Base-by-base conservation (phyloP, 2,797 vertebrate genomes). In the Mormyrops boulengeri region DNA sequence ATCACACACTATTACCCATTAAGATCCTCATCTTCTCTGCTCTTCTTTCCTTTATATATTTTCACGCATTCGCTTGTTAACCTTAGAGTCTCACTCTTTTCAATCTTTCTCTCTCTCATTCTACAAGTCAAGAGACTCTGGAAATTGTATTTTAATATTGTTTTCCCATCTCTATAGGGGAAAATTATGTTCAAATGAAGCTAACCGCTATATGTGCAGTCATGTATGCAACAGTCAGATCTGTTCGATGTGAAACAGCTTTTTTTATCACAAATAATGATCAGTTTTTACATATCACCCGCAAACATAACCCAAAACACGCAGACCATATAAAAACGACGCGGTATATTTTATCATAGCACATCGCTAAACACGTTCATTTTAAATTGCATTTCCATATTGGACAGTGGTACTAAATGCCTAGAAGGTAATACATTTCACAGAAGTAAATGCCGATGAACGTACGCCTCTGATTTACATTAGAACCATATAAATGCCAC, bases 1-100 rank as follows among this genome's bases (percentile, higher is more conserved):
- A 89, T 93, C 90, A 50, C 93, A 95, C 93, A 94, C 93, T 92
- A 94, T 95, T 93, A 95, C 94, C 53, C 17, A 41, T 57, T 17
- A 92, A 87, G 88, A 92, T 89, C 92, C 90, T 91, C 91, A 93
- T 92, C 93, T 92, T 92, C 88, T 93, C 91, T 44, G 91, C 52
- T 38, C 87, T 88, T 34, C 89, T 87, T 88, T 47, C 53, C 85
- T 86, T 66, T 62, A 14, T 85, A 17, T 77, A 52, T 85, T 30
- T 86, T 34, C 91, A 80, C 89, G 53, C 73, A 38, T 86, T 87
- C 88, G 85, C 89, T 91, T 84, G 34, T 89, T 88, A 60, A 88
- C 62, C 8, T 44, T 89, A 49, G 12, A 19, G 73, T 89, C 87
- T 89, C 41, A 22, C 85, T 44, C 85, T 80, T 88, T 86, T 88